Conservation (phyloP, 2,888 invertebrate species). For the Vanessa cardui region DNA sequence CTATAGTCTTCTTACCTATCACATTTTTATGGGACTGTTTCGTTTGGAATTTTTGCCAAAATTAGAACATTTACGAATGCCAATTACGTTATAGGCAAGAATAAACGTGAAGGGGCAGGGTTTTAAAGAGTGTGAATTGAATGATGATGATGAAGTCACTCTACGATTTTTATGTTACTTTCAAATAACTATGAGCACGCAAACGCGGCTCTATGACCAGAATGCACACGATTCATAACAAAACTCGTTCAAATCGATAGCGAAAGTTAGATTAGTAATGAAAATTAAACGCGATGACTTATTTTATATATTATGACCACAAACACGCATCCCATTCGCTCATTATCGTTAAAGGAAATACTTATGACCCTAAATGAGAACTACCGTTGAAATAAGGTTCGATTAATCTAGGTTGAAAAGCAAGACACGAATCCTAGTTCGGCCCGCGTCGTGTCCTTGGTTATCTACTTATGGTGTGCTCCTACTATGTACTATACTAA, state of each 20-base stretch:
- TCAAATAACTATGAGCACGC: slow-evolving; percentile 62
- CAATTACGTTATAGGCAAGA: slow-evolving; percentile 31
- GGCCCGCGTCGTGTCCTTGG: slow-evolving; percentile 66
- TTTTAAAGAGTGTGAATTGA: slow-evolving; percentile 29
- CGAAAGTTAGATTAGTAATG: slow-evolving; percentile 53
- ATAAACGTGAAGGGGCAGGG: slow-evolving; percentile 34
- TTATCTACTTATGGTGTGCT: slow-evolving; percentile 60
- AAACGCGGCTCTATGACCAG: slow-evolving; percentile 76
- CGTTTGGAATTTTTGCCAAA: slow-evolving; percentile 26
- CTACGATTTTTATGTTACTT: slow-evolving; percentile 57
- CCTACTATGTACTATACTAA: slow-evolving; percentile 59
- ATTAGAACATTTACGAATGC: slow-evolving; percentile 31
- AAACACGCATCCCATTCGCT: slow-evolving; percentile 70
- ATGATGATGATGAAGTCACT: slow-evolving; percentile 44
- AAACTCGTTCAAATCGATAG: slow-evolving; percentile 60
- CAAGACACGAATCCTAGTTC: slow-evolving; percentile 59
- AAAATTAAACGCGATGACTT: slow-evolving; percentile 66
- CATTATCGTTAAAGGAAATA: slow-evolving; percentile 65
- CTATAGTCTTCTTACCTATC: slow-evolving; percentile 43
- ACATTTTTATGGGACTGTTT: slow-evolving; percentile 47
- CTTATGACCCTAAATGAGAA: slow-evolving; percentile 66
- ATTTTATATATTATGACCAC: slow-evolving; percentile 66
- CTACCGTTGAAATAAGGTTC: slow-evolving; percentile 66
- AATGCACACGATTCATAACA: slow-evolving; percentile 74
- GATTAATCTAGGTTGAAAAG: slow-evolving; percentile 64